Percentiles rank a stretch among this genome's conserved stretches.
Conservation (phyloP, 2,888 invertebrate genomes). For the Minunthozetes semirufus region DNA sequence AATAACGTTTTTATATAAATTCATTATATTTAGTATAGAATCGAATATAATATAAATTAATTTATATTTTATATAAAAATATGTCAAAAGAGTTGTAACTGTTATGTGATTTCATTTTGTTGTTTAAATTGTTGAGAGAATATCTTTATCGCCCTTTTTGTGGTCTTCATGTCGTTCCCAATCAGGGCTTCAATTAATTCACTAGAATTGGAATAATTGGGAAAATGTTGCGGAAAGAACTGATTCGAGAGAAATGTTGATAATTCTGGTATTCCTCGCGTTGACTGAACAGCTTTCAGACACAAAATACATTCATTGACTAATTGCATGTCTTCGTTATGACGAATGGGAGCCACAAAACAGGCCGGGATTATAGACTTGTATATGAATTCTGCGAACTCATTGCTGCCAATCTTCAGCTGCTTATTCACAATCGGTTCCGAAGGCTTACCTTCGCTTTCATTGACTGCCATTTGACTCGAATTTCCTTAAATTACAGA, state of each 20-base stretch:
- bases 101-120: constrained; percentile 20
- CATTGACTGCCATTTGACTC: not conserved
- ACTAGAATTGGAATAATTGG: constrained; percentile 15
- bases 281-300: constrained; percentile 24
- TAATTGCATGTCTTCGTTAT: constrained; percentile 22
- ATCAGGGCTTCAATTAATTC: constrained; percentile 14
- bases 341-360: constrained; percentile 45
- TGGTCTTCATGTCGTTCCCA: constrained; percentile 19
- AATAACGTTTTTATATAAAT: constrained; percentile 11
- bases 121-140: constrained; percentile 24
- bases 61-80: not conserved
- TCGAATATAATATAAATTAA: not conserved
- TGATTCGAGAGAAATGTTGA: constrained; percentile 11
- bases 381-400: constrained; percentile 53
- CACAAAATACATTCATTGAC: constrained; percentile 30
- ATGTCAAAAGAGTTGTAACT: not conserved
- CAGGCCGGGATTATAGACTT: constrained; percentile 54
- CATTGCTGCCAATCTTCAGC: constrained; percentile 41
- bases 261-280: constrained; percentile 28
- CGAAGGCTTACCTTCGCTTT: not conserved
- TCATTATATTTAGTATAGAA: not conserved
- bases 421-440: not conserved
- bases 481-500: not conserved
- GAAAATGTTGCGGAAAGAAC: constrained; percentile 36
- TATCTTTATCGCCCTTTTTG: constrained; percentile 20